Conservation (phyloP, 2,797 vertebrate species). For the Xenentodon cancila region DNA sequence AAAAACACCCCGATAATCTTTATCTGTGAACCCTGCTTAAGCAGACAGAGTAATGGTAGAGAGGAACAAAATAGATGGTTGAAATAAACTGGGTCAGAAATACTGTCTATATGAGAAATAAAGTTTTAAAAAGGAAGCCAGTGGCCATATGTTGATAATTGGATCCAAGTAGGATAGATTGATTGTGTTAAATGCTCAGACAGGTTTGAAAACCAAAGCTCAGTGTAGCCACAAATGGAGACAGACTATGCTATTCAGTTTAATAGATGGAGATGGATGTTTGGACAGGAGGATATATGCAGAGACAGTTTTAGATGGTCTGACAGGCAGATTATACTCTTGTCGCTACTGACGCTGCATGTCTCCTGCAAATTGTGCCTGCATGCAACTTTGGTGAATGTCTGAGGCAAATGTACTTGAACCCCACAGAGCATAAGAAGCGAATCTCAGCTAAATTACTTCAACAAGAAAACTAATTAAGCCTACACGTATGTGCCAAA, state of each 20-base stretch:
- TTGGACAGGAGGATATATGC: conserved; percentile 25
- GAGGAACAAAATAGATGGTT: not conserved
- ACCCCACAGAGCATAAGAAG: not conserved
- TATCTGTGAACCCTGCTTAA: too few species aligned
- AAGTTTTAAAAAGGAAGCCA: not conserved
- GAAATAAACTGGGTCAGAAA: not conserved
- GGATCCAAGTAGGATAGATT: not conserved
- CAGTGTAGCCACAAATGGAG: conserved; percentile 14
- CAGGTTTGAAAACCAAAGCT: conserved; percentile 5
- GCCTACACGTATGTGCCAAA: too few species aligned
- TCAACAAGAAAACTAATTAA: conserved; percentile 7
- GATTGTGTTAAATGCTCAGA: conserved; percentile 7
- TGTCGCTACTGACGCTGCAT: conserved; percentile 11
- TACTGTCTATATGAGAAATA: too few species aligned
- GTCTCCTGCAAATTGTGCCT: not conserved
- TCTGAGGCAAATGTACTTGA: not conserved
- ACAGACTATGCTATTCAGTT: conserved; percentile 16
- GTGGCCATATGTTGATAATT: not conserved
- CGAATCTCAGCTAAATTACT: conserved; percentile 1
- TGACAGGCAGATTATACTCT: conserved; percentile 11
- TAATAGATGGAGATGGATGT: conserved; percentile 19
- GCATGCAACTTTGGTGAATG: not conserved
- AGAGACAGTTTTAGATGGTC: conserved; percentile 22
- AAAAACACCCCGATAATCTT: too few species aligned
- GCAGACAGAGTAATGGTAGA: not conserved